Percentiles rank a stretch among this genome's conserved stretches.
Conservation (phyloP, 2,888 invertebrate species). For the Aleiodes leptofemur region DNA sequence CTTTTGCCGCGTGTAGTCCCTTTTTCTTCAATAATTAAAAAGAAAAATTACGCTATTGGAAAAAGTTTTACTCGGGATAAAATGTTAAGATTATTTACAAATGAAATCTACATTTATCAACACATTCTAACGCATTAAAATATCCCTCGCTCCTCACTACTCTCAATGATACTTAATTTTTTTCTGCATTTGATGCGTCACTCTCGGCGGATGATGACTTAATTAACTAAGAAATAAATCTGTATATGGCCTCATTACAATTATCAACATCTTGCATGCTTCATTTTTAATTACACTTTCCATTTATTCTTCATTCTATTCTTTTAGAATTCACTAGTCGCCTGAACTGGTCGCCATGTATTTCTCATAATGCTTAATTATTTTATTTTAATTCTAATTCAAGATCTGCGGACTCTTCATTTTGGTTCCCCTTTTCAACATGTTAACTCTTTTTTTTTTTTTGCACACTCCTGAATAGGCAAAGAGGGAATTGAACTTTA, state of each 20-base stretch:
- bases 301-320: neutral
- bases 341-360: neutral
- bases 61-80: slow-evolving; percentile 38
- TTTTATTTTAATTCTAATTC: neutral
- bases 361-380: slow-evolving; percentile 2
- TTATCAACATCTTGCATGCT: slow-evolving; percentile 54
- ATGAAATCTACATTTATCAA: slow-evolving; percentile 48
- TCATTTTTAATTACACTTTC: slow-evolving; percentile 35
- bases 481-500: no score
- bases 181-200: slow-evolving; percentile 46
- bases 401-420: slow-evolving; percentile 5
- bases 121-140: slow-evolving; percentile 54
- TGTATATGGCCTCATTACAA: slow-evolving; percentile 60
- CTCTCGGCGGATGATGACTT: slow-evolving; percentile 36
- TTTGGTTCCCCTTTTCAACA: slow-evolving; percentile 19
- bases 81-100: slow-evolving; percentile 59
- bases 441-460: neutral
- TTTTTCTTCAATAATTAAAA: slow-evolving; percentile 27
- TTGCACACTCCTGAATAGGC: no score
- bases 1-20: slow-evolving; percentile 33
- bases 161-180: slow-evolving; percentile 2
- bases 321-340: neutral
- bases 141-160: slow-evolving; percentile 47
- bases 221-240: slow-evolving; percentile 60
- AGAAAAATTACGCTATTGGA: slow-evolving; percentile 48